These are phyloP conservation scores for Drosophila paramelanica DNA, from an alignment of 2,888 invertebrate species.

Conservation along the genomic window DNA sequence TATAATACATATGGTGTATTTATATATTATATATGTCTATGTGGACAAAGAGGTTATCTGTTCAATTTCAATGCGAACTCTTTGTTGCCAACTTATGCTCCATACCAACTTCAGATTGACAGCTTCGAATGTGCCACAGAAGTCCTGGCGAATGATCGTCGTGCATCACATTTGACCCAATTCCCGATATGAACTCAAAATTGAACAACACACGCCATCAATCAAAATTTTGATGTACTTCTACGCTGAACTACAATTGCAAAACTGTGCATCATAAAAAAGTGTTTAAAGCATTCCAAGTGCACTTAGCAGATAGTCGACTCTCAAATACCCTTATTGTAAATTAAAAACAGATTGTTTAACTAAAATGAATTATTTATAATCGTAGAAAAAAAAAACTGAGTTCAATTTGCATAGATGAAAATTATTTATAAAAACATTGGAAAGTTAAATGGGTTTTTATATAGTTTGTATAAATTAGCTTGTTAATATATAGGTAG, in stretches of 20 bases:
- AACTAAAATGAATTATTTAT: background rate
- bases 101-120: constrained; percentile 5
- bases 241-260: constrained; percentile 21
- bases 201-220: constrained; percentile 69
- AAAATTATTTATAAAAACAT: no score
- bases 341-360: background rate
- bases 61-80: constrained; percentile 59
- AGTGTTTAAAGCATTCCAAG: constrained; percentile 21
- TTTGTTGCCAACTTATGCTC: constrained; percentile 55
- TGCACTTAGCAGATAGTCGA: background rate
- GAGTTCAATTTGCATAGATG: no score
- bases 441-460: no score
- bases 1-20: constrained; percentile 5
- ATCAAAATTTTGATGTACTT: constrained; percentile 59
- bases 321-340: constrained; percentile 23
- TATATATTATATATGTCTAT: constrained; percentile 11
- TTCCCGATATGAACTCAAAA: constrained; percentile 27
- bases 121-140: background rate
- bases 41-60: constrained; percentile 77
- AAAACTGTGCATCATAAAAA: constrained; percentile 19
- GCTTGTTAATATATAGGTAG: no score
- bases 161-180: constrained; percentile 68
- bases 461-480: no score
- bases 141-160: constrained; percentile 38
- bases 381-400: no score